phyloP scores from a whole-genome alignment of 2,888 invertebrate genomes.

The Hypena proboscidalis region DNA sequence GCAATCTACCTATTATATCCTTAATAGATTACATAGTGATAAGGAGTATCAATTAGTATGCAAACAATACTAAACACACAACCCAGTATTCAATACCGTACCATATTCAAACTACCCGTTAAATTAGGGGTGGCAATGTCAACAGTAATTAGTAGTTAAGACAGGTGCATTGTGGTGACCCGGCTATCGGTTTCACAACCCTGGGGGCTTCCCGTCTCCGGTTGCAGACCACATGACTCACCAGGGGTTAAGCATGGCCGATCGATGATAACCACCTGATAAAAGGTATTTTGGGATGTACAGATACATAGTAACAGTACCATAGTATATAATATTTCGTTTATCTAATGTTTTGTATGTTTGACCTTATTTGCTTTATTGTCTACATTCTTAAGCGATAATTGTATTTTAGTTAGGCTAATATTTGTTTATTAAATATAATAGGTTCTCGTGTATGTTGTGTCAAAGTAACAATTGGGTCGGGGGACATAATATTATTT shows the following conservation, averaged over 20 bases:
- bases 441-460: too few relatives aligned
- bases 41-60: background rate
- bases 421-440: too few relatives aligned
- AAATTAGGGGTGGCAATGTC: constrained; percentile 4
- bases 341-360: background rate
- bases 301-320: too few relatives aligned
- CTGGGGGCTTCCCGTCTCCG: constrained; percentile 53
- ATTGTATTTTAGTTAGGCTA: too few relatives aligned
- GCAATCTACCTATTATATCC: too few relatives aligned
- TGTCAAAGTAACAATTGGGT: too few relatives aligned
- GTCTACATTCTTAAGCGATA: too few relatives aligned
- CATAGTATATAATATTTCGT: background rate
- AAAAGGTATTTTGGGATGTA: background rate
- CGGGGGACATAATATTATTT: background rate
- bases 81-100: too few relatives aligned
- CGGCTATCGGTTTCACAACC: constrained; percentile 51
- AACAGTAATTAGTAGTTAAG: constrained; percentile 12
- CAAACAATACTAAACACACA: background rate
- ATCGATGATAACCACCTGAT: constrained; percentile 29
- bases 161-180: constrained; percentile 50
- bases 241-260: constrained; percentile 29
- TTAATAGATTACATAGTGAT: background rate
- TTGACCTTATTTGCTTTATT: too few relatives aligned
- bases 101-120: too few relatives aligned
- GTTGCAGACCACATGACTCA: constrained; percentile 52